Conservation (phyloP, 2,113 vertebrate species). For the Coryphaenoides rupestris region DNA sequence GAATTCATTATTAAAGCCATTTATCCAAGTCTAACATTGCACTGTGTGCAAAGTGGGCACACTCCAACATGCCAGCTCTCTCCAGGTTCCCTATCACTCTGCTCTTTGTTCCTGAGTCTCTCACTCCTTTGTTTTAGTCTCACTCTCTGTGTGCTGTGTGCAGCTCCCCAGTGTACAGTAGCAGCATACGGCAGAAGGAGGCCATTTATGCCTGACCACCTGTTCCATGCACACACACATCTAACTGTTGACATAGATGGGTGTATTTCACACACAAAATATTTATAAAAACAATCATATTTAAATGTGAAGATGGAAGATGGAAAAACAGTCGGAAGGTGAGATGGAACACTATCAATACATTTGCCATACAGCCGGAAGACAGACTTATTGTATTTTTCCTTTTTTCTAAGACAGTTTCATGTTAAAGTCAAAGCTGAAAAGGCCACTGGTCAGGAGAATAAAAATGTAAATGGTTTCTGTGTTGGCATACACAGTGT, state of each 20-base stretch:
- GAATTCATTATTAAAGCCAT: neutral
- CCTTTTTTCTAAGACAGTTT: neutral
- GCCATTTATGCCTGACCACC: neutral
- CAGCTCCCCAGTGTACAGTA: neutral
- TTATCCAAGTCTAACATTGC: too few species aligned
- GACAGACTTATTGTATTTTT: neutral
- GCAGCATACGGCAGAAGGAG: neutral
- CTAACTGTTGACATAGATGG: neutral
- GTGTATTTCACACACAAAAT: neutral
- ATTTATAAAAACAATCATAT: neutral
- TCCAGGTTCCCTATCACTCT: too few species aligned
- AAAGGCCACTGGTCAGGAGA: constrained; percentile 1
- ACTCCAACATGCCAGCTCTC: too few species aligned
- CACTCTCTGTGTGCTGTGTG: neutral
- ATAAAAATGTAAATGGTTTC: neutral
- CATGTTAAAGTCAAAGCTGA: constrained; percentile 1
- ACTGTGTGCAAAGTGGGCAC: too few species aligned
- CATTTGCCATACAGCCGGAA: neutral
- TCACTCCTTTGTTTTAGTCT: neutral
- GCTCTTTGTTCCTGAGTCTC: neutral
- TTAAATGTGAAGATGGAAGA: neutral
- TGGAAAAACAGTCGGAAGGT: neutral
- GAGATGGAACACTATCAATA: neutral
- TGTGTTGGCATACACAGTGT: neutral
- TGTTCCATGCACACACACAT: neutral